These are phyloP conservation scores for Cephalotes varians DNA, from an alignment of 2,888 invertebrate genomes.

Conservation along the genomic window DNA sequence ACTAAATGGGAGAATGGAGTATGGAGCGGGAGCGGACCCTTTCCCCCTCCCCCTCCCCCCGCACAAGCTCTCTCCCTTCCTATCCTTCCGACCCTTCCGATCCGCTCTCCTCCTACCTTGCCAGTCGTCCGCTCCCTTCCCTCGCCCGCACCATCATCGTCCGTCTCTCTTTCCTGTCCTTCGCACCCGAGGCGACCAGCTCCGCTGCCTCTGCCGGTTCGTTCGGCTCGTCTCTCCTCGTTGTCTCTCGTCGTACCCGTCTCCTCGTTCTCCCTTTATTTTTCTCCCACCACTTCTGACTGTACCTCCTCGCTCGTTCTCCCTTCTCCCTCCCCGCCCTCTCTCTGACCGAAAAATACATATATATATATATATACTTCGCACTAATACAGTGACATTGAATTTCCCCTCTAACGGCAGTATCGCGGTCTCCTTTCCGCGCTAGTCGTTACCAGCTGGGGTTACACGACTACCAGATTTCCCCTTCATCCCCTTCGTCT, in stretches of 20 bases:
- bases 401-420: slow-evolving; percentile 45
- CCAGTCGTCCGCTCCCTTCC: neutral
- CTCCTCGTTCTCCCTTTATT: slow-evolving; percentile 6
- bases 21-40: slow-evolving; percentile 71
- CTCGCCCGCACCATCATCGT: slow-evolving; percentile 50
- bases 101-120: slow-evolving; percentile 59
- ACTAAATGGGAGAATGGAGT: slow-evolving; percentile 72
- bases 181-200: slow-evolving; percentile 21
- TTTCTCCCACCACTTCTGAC: slow-evolving; percentile 31
- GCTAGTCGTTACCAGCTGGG: slow-evolving; percentile 67
- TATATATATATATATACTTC: neutral
- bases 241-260: neutral
- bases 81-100: slow-evolving; percentile 63
- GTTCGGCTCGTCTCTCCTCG: slow-evolving; percentile 37
- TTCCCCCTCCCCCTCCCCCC: slow-evolving; percentile 64
- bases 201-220: slow-evolving; percentile 7
- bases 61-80: slow-evolving; percentile 30
- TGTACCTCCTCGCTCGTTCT: neutral
- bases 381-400: neutral
- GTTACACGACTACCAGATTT: slow-evolving; percentile 62
- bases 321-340: neutral
- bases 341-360: neutral
- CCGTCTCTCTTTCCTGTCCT: slow-evolving; percentile 59
- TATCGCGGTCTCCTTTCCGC: slow-evolving; percentile 30
- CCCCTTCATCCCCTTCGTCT: slow-evolving; percentile 39